A percentile compares a stretch with the other conserved stretches of the same genome.
Conservation (phyloP, 2,113 vertebrate species). For the Alouatta palliata region DNA sequence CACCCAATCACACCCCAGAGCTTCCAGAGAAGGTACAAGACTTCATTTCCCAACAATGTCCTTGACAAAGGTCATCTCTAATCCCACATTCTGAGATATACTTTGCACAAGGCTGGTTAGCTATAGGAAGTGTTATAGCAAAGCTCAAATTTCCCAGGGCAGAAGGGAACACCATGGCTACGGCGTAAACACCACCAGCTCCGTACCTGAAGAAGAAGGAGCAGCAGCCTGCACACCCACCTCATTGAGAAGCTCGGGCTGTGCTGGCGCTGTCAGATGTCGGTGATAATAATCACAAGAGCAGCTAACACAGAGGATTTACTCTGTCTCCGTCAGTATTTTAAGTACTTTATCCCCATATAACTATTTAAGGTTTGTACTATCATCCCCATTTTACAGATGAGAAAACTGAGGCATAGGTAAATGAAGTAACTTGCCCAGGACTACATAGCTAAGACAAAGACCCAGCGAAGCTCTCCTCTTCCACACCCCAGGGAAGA, state of each 20-base stretch:
- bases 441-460: background rate
- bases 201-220: background rate
- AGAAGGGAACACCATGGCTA: background rate
- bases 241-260: background rate
- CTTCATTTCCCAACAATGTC: background rate
- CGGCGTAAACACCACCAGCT: background rate
- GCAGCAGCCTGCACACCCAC: background rate
- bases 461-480: background rate
- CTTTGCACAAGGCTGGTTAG: background rate
- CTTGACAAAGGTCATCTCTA: constrained; percentile 49
- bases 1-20: background rate
- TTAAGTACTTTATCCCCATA: background rate
- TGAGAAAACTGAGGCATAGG: background rate
- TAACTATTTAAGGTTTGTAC: background rate
- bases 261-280: background rate
- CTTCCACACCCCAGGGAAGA: background rate
- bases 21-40: background rate
- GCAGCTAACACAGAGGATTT: background rate
- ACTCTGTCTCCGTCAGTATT: background rate
- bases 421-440: background rate
- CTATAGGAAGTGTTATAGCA: background rate
- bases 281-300: background rate
- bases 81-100: background rate
- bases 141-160: background rate
- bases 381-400: background rate